A percentile compares a stretch with the other conserved stretches of the same genome.
Evolutionary conservation across 2,888 invertebrate genomes (phyloP).

Genomic region (Physocephala rufipes): DNA sequence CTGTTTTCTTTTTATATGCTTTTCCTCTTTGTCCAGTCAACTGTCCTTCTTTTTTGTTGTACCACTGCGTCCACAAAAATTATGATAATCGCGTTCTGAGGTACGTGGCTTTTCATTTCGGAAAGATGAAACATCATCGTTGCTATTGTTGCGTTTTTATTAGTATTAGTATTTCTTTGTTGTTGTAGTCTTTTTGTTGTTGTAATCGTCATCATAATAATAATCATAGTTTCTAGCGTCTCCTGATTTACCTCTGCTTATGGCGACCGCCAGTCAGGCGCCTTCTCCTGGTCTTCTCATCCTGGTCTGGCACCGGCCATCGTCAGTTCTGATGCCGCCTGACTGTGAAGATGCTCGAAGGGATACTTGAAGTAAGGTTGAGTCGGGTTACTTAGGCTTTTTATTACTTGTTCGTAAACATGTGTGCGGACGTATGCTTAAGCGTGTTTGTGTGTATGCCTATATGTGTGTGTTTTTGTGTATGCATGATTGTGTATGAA

Average conservation of each 20-base stretch:
- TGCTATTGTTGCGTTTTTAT: conserved; percentile 25
- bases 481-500: too few relatives aligned
- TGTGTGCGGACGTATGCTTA: too few relatives aligned
- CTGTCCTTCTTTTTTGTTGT: conserved; percentile 27
- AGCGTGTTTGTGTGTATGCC: too few relatives aligned
- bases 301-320: neutral
- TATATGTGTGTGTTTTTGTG: too few relatives aligned
- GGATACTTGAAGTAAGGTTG: too few relatives aligned
- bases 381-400: too few relatives aligned
- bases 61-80: conserved; percentile 44
- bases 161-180: conserved; percentile 17
- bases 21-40: conserved; percentile 42
- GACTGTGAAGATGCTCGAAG: too few relatives aligned
- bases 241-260: conserved; percentile 64
- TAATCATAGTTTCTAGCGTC: conserved; percentile 63
- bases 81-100: conserved; percentile 64
- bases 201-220: conserved; percentile 64
- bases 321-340: neutral
- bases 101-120: conserved; percentile 61
- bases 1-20: conserved; percentile 1
- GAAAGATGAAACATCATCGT: conserved; percentile 60
- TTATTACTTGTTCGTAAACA: too few relatives aligned
- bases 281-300: conserved; percentile 51
- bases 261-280: conserved; percentile 63
- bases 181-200: conserved; percentile 40